Percentiles rank a stretch among this genome's conserved stretches.
These are phyloP conservation scores for Parnassius apollo DNA, from an alignment of 2,888 invertebrate species.

Conservation along the genomic window DNA sequence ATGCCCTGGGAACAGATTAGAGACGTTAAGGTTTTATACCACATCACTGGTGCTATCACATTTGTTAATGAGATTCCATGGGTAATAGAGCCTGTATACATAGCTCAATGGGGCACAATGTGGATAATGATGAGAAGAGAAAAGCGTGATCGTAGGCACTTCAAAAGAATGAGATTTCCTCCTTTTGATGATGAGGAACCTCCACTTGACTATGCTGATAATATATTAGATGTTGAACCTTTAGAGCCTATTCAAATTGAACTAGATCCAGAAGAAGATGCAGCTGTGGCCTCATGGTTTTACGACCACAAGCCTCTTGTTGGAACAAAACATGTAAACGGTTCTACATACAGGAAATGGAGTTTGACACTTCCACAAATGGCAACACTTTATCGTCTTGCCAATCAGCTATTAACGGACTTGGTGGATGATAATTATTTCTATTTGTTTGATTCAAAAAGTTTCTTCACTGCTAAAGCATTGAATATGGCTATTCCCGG, in stretches of 20 bases:
- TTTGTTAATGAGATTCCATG: constrained; percentile 99
- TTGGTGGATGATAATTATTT: constrained; percentile 99
- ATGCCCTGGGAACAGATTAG: constrained; percentile 99
- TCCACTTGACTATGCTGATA: constrained; percentile 99
- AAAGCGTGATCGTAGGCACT: constrained; percentile 98
- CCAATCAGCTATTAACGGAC: constrained; percentile 98
- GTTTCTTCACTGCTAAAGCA: constrained; percentile 99
- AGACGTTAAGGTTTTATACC: constrained; percentile 98
- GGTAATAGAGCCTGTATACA: constrained; percentile 99
- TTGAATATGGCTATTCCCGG: constrained; percentile 99
- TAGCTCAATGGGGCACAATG: constrained; percentile 99
- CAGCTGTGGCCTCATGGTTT: constrained; percentile 96
- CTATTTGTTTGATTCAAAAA: constrained; percentile 99
- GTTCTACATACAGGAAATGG: constrained; percentile 98
- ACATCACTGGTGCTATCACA: constrained; percentile 99
- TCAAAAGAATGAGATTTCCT: constrained; percentile 99
- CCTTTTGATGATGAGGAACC: constrained; percentile 99
- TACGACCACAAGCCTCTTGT: constrained; percentile 98
- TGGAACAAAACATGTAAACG: constrained; percentile 96
- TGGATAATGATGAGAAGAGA: constrained; percentile 99
- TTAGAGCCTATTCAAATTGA: constrained; percentile 99
- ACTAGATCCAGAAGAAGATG: constrained; percentile 96
- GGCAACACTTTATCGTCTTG: constrained; percentile 98
- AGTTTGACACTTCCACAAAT: constrained; percentile 97
- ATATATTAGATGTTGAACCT: constrained; percentile 99